phyloP scores from a whole-genome alignment of 2,888 invertebrate genomes.

The Agrochola circellaris region DNA sequence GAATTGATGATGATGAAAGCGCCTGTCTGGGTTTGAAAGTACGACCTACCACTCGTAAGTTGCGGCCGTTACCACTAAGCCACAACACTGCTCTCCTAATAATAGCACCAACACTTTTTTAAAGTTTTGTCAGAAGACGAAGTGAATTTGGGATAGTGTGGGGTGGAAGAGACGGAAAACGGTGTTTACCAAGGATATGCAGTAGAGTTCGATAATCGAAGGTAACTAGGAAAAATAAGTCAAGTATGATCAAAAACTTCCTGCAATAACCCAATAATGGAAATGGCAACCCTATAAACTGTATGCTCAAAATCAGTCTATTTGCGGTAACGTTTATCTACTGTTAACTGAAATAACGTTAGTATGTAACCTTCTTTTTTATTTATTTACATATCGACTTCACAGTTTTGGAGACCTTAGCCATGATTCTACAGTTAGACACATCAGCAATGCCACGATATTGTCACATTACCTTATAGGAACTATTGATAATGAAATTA shows the following conservation, averaged over 20 bases:
- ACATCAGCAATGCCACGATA: constrained; percentile 43
- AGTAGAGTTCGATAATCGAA: not conserved
- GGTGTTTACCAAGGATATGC: not conserved
- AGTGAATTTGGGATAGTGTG: not conserved
- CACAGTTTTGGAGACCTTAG: constrained; percentile 57
- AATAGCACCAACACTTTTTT: too few species aligned
- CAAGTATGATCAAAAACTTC: not conserved
- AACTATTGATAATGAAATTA: constrained; percentile 39
- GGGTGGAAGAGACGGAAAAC: not conserved
- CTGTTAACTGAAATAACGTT: constrained; percentile 47
- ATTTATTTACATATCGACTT: constrained; percentile 55
- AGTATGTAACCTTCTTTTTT: constrained; percentile 53
- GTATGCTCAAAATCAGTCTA: constrained; percentile 29
- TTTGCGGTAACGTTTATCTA: constrained; percentile 50
- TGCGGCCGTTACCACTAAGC: too few species aligned
- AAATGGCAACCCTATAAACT: constrained; percentile 41
- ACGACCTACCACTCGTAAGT: too few species aligned
- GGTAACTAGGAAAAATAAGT: not conserved
- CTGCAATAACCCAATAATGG: not conserved
- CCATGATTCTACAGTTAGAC: constrained; percentile 49
- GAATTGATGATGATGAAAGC: too few species aligned
- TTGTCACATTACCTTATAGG: constrained; percentile 16
- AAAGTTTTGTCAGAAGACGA: not conserved
- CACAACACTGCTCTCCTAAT: too few species aligned
- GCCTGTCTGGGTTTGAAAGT: too few species aligned